Conservation (phyloP, 2,797 vertebrate genomes). For the Hafferia zeledoni region DNA sequence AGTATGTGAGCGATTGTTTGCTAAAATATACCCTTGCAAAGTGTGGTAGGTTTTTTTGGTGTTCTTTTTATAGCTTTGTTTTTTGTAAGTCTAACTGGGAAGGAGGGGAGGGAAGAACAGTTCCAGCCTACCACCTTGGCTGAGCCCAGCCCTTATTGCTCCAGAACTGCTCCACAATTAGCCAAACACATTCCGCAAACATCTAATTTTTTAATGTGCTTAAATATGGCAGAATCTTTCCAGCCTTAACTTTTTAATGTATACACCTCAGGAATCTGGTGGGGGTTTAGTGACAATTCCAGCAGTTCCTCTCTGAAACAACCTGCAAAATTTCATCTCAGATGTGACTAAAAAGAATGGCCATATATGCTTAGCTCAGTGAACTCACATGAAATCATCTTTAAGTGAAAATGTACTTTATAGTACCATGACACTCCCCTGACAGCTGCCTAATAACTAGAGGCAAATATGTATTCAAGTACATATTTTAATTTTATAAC, state of each 20-base stretch:
- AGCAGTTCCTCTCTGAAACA: neutral
- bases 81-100: neutral
- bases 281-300: neutral
- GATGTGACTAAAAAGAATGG: neutral
- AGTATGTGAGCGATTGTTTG: neutral
- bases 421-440: neutral
- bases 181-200: neutral
- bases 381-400: neutral
- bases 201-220: neutral
- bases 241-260: neutral
- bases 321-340: neutral
- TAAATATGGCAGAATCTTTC: neutral
- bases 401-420: neutral
- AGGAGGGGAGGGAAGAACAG: neutral
- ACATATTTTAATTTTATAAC: neutral
- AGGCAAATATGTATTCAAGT: neutral
- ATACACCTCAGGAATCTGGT: neutral
- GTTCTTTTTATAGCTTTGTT: neutral
- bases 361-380: neutral
- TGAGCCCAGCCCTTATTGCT: neutral
- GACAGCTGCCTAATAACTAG: neutral
- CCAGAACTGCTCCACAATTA: neutral
- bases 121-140: neutral
- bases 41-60: neutral
- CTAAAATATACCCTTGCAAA: neutral